Evolutionary conservation across 2,113 vertebrate genomes (phyloP), one percentile per base, ranked within the genome.

Genomic region (Lota lota): DNA sequence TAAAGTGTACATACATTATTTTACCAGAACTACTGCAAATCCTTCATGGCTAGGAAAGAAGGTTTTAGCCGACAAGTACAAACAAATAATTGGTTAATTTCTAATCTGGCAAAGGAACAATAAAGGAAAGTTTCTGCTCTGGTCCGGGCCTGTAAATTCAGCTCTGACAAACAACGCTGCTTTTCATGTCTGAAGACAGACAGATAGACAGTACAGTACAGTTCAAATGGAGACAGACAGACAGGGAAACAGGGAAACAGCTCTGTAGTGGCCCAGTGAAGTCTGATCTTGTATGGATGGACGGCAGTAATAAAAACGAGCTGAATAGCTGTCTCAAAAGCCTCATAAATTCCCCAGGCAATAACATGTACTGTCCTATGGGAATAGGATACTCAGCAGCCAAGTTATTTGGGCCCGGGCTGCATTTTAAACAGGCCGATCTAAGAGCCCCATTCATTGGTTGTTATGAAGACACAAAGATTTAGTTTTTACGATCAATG

Each of bases 331-430:
- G 73, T 75, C 61, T 79, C 75, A 72, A 79, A 79, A 81, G 76
- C 75, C 76, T 80, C 77, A 66, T 85, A 84, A 87, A 87, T 81
- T 77, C 71, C 36, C 68, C 36, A 19, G 68, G 67, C 71, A 78
- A 73, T 67, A 85, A 80, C 75, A 11, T 63, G 71, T 62, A 59
- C 70, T 74, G 28, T 28, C 63, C 67, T 68, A 22, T 58, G 65
- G 77, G 75, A 79, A 72, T 67, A 57, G n/a, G 58, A 68, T 11
- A 72, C 65, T 63, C 70, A 66, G 71, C 76, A 14, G 68, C 64
- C 14, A 54, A 73, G 77, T 79, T 73, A 77, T 83, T 77, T 80
- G 74, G 74, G 66, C 60, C 76, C 11, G 65, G 10, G 19, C 60
- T 64, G 68, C 68, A 73, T 80, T 81, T 74, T 63, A 77, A 81